These are phyloP conservation scores for Eupithecia insigniata DNA, from an alignment of 2,888 invertebrate genomes.

Conservation along the genomic window DNA sequence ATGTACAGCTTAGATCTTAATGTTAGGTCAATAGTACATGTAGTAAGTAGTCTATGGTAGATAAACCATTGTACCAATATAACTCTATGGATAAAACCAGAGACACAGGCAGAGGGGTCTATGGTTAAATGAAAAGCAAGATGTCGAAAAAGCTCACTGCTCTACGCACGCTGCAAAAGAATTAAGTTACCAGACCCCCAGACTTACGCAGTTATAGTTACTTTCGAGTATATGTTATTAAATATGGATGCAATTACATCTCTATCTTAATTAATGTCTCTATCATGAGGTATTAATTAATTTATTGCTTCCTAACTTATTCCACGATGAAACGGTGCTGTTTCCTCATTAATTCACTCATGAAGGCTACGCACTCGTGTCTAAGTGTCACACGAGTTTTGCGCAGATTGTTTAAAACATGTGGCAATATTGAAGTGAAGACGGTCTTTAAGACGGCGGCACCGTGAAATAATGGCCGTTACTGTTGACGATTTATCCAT, in stretches of 20 bases:
- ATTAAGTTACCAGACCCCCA: no score
- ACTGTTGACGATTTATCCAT: background rate
- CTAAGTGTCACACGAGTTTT: conserved; percentile 38
- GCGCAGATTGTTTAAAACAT: conserved; percentile 43
- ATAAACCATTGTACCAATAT: no score
- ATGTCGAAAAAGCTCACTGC: no score
- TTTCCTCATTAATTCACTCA: conserved; percentile 20
- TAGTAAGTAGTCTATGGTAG: no score
- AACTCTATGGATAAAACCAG: no score
- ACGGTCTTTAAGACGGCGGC: background rate
- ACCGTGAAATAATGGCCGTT: background rate
- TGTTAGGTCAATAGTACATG: no score
- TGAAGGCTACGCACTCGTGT: conserved; percentile 16
- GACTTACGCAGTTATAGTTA: no score
- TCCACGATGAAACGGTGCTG: background rate
- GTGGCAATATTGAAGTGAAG: conserved; percentile 10
- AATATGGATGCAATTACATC: background rate
- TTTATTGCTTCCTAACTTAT: conserved; percentile 10
- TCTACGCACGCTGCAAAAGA: no score
- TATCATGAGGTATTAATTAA: background rate
- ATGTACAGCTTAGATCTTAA: no score
- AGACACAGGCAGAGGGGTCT: no score
- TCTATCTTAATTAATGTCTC: background rate
- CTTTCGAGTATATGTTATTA: no score
- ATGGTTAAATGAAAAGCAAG: no score